Evolutionary conservation across 2,113 vertebrate genomes (phyloP).

Genomic region (Myotis davidii): DNA sequence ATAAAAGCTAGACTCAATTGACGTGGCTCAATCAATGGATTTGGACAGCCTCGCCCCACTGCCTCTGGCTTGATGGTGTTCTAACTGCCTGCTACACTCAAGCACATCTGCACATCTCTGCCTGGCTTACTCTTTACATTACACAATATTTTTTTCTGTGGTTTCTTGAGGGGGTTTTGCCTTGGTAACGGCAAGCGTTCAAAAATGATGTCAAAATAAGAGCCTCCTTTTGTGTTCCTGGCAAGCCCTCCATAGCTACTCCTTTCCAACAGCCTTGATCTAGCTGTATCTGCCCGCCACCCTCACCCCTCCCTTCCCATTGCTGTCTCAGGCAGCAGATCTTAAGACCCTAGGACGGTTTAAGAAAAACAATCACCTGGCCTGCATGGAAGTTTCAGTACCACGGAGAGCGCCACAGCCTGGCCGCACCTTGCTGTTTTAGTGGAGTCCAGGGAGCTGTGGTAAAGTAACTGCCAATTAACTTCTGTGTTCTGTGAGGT

Average conservation of each 20-base stretch:
- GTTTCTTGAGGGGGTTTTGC: neutral
- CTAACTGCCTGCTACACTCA: neutral
- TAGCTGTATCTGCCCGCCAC: neutral
- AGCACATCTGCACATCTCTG: neutral
- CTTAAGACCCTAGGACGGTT: neutral
- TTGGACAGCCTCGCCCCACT: neutral
- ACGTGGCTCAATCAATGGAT: neutral
- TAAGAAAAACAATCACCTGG: neutral
- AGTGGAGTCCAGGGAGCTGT: neutral
- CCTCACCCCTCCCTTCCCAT: neutral
- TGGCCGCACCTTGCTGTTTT: neutral
- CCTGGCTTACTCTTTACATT: neutral
- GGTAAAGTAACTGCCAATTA: neutral
- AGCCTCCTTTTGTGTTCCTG: neutral
- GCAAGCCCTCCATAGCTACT: neutral
- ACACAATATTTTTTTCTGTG: neutral
- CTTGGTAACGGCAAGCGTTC: neutral
- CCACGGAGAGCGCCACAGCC: slow-evolving; percentile 1
- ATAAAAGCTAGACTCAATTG: neutral
- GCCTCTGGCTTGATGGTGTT: neutral
- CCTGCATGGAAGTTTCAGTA: neutral
- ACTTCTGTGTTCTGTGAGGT: neutral
- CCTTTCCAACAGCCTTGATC: neutral
- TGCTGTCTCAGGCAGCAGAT: neutral
- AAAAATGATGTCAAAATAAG: slow-evolving; percentile 15